Conservation (phyloP, 2,797 vertebrate species). For the Enteromius radiatus region DNA sequence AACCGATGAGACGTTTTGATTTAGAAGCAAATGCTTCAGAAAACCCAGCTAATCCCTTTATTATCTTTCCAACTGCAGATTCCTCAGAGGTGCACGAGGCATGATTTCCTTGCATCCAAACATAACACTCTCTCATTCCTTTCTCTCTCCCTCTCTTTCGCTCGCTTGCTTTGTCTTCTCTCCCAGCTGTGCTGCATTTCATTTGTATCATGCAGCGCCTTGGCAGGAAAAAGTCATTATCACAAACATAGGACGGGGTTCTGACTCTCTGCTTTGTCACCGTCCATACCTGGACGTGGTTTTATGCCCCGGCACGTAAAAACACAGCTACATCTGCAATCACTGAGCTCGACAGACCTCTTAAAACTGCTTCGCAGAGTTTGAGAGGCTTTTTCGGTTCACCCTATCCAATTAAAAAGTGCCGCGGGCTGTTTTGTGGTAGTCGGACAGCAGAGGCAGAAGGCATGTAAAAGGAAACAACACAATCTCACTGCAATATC, state of each 20-base stretch:
- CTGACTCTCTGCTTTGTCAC: slow-evolving; percentile 72
- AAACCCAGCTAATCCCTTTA: slow-evolving; percentile 92
- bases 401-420: slow-evolving; percentile 76
- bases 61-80: slow-evolving; percentile 92
- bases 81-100: slow-evolving; percentile 87
- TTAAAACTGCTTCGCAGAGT: slow-evolving; percentile 53
- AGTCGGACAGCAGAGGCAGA: slow-evolving; percentile 73
- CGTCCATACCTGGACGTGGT: slow-evolving; percentile 69
- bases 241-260: slow-evolving; percentile 66
- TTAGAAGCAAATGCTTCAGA: slow-evolving; percentile 87
- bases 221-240: slow-evolving; percentile 80
- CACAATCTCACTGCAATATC: slow-evolving; percentile 99
- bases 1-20: slow-evolving; percentile 95
- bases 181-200: slow-evolving; percentile 87
- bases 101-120: slow-evolving; percentile 81
- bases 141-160: slow-evolving; percentile 66
- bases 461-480: slow-evolving; percentile 87
- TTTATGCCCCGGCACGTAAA: slow-evolving; percentile 64
- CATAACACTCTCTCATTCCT: slow-evolving; percentile 76
- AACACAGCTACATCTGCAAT: slow-evolving; percentile 61
- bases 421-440: slow-evolving; percentile 74
- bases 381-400: slow-evolving; percentile 62
- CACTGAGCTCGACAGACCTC: slow-evolving; percentile 56
- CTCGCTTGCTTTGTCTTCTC: slow-evolving; percentile 39
- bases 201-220: slow-evolving; percentile 78